phyloP scores from a whole-genome alignment of 2,888 invertebrate genomes.

The Agriotes lineatus region DNA sequence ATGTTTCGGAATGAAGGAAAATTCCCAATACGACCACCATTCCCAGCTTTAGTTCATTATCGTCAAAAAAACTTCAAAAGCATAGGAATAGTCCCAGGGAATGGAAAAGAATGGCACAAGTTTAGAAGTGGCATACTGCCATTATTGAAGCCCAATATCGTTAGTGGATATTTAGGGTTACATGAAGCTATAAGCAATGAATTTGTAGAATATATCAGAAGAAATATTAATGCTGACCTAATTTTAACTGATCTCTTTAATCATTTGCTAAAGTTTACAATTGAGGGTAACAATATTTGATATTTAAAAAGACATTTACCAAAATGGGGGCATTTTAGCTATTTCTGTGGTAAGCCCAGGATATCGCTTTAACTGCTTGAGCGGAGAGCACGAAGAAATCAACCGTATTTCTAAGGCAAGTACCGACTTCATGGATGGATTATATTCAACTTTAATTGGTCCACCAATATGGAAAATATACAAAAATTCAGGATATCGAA shows the following conservation, averaged over 20 bases:
- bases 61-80: conserved; percentile 65
- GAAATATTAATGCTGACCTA: conserved; percentile 53
- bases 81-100: conserved; percentile 70
- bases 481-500: conserved; percentile 67
- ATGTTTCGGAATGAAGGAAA: conserved; percentile 69
- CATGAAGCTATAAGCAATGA: conserved; percentile 65
- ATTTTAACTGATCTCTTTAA: conserved; percentile 61
- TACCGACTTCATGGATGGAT: conserved; percentile 66
- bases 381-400: conserved; percentile 53
- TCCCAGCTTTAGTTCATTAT: conserved; percentile 69
- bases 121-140: conserved; percentile 68
- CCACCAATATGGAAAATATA: conserved; percentile 68
- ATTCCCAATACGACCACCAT: conserved; percentile 67
- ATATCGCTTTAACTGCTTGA: conserved; percentile 64
- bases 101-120: conserved; percentile 72
- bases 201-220: conserved; percentile 65
- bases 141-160: conserved; percentile 66
- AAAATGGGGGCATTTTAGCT: no score
- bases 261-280: conserved; percentile 63
- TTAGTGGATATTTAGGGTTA: conserved; percentile 63
- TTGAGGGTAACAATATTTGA: conserved; percentile 60
- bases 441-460: conserved; percentile 67
- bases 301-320: no score
- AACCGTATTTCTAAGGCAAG: conserved; percentile 66
- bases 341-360: conserved; percentile 70